These are phyloP conservation scores for Struthio camelus DNA, from an alignment of 2,113 vertebrate species.

Conservation along the genomic window DNA sequence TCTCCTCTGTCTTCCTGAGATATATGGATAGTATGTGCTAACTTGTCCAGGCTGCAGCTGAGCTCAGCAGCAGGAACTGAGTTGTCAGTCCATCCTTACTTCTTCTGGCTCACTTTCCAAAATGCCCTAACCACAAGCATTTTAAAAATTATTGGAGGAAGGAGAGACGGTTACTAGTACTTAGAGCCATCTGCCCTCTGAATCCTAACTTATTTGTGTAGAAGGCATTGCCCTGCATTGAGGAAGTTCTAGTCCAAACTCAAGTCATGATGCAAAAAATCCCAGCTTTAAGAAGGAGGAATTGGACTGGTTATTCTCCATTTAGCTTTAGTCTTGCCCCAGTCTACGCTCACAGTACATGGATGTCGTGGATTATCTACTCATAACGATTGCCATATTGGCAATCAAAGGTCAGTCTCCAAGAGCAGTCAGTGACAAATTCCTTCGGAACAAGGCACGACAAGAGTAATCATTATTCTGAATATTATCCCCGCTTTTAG, in stretches of 20 bases:
- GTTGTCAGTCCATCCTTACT: neutral
- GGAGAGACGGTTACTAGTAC: neutral
- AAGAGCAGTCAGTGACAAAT: neutral
- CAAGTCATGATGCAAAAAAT: neutral
- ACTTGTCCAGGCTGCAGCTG: neutral
- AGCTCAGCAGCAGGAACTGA: accelerated
- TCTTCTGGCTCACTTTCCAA: neutral
- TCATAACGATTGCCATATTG: neutral
- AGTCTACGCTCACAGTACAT: neutral
- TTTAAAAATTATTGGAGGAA: neutral
- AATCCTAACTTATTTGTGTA: neutral
- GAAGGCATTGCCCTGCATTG: neutral
- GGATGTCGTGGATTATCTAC: neutral
- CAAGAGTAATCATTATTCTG: neutral
- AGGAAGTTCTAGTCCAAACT: neutral
- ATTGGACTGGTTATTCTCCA: neutral
- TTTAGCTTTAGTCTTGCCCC: neutral
- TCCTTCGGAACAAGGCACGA: neutral
- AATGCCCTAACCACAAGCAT: neutral
- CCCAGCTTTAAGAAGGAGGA: neutral
- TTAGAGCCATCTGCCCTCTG: neutral
- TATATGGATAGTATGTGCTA: neutral
- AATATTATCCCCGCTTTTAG: neutral
- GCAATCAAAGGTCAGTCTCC: neutral
- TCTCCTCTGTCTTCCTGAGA: constrained; percentile 4